Conservation (phyloP, 2,113 vertebrate species). For the Mormyrus lacerda region DNA sequence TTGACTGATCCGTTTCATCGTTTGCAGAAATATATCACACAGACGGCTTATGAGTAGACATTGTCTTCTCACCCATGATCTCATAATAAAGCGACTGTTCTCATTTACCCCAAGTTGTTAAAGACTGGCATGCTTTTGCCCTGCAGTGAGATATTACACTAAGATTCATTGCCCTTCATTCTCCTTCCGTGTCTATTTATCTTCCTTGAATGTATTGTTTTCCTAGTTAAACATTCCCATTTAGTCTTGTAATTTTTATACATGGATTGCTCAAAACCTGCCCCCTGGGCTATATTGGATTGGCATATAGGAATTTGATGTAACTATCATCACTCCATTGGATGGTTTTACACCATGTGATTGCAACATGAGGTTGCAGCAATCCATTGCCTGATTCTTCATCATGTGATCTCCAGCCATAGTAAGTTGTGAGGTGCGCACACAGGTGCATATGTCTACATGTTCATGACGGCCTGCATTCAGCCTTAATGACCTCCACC, state of each 20-base stretch:
- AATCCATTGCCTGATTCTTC: conserved; percentile 53
- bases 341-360: conserved; percentile 55
- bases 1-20: conserved; percentile 88
- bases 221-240: conserved; percentile 55
- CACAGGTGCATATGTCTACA: conserved; percentile 29
- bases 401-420: conserved; percentile 29
- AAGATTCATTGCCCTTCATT: conserved; percentile 59
- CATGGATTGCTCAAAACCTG: conserved; percentile 52
- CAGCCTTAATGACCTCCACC: neutral
- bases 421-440: conserved; percentile 14
- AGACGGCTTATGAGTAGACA: conserved; percentile 77
- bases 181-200: neutral
- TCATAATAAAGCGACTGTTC: conserved; percentile 47
- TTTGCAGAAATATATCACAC: conserved; percentile 80
- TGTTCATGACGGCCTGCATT: conserved; percentile 24
- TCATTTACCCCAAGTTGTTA: conserved; percentile 86
- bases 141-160: conserved; percentile 64
- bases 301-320: conserved; percentile 57
- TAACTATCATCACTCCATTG: conserved; percentile 56
- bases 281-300: conserved; percentile 50
- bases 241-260: conserved; percentile 64
- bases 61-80: conserved; percentile 68
- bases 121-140: conserved; percentile 69
- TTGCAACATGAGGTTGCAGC: conserved; percentile 31
- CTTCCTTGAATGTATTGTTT: conserved; percentile 37